These are phyloP conservation scores for Ceyx melanurus DNA, from an alignment of 2,113 vertebrate species.

Conservation along the genomic window DNA sequence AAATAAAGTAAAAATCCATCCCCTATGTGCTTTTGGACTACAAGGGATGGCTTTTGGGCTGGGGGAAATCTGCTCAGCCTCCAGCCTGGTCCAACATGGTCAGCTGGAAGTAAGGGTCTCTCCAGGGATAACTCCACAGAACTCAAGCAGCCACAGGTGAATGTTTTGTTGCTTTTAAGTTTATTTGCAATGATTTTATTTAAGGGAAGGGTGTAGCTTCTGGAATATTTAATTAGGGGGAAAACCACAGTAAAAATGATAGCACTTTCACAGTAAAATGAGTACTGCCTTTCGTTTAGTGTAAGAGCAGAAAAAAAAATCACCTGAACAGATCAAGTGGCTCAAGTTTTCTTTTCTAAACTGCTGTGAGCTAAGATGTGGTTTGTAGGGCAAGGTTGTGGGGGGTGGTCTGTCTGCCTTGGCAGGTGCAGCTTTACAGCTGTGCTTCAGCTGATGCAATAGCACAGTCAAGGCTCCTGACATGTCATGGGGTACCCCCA, in stretches of 20 bases:
- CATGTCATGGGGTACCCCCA: rapidly evolving
- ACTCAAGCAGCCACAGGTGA: background rate
- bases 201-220: background rate
- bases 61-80: background rate
- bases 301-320: background rate
- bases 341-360: background rate
- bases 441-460: background rate
- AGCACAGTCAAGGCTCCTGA: background rate
- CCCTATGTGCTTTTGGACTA: background rate
- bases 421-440: background rate
- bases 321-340: background rate
- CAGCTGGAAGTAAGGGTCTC: background rate
- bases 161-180: rapidly evolving
- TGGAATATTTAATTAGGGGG: background rate
- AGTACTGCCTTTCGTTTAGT: background rate
- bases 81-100: background rate
- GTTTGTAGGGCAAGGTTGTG: background rate
- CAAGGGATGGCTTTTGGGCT: background rate
- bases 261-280: background rate
- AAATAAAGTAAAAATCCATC: background rate
- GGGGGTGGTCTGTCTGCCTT: background rate
- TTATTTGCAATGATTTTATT: rapidly evolving
- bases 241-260: background rate
- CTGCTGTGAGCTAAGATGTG: background rate
- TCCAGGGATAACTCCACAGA: rapidly evolving